These are phyloP conservation scores for Silurus lanzhouensis DNA, from an alignment of 2,797 vertebrate species.

Conservation along the genomic window DNA sequence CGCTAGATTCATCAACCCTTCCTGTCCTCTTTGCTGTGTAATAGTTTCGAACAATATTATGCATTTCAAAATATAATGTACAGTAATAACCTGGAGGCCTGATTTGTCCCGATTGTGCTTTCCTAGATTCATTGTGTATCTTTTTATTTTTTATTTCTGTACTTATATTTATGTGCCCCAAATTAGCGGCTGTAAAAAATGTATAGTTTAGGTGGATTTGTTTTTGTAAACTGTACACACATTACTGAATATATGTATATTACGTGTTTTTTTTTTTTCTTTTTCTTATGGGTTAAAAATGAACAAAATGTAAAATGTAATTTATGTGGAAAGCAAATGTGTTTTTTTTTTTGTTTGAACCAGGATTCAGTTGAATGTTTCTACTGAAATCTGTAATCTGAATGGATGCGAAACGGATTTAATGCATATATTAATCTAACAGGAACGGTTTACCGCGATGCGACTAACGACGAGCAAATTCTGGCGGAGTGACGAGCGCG, in stretches of 20 bases:
- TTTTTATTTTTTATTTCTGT: background rate
- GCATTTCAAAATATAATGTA: slow-evolving; percentile 17
- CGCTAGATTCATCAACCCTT: background rate
- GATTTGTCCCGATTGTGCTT: slow-evolving; percentile 3
- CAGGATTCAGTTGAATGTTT: background rate
- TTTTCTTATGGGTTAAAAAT: background rate
- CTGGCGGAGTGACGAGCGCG: background rate
- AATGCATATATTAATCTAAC: background rate
- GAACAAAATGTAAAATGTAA: slow-evolving; percentile 29
- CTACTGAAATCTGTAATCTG: background rate
- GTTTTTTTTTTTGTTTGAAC: background rate
- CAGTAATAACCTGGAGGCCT: background rate
- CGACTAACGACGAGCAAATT: background rate
- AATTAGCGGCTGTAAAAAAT: slow-evolving; percentile 41
- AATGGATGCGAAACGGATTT: background rate
- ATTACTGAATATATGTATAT: slow-evolving; percentile 11
- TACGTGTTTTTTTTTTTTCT: slow-evolving; percentile 8
- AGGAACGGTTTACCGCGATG: background rate
- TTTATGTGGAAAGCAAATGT: background rate
- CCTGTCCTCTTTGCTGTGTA: background rate
- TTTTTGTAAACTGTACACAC: slow-evolving; percentile 41
- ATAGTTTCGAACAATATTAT: slow-evolving; percentile 5
- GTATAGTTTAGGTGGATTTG: slow-evolving; percentile 32
- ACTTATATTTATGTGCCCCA: background rate
- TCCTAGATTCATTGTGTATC: slow-evolving; percentile 21